Evolutionary conservation across 2,797 vertebrate genomes (phyloP).

Genomic region (Philypnodon macrostomus): DNA sequence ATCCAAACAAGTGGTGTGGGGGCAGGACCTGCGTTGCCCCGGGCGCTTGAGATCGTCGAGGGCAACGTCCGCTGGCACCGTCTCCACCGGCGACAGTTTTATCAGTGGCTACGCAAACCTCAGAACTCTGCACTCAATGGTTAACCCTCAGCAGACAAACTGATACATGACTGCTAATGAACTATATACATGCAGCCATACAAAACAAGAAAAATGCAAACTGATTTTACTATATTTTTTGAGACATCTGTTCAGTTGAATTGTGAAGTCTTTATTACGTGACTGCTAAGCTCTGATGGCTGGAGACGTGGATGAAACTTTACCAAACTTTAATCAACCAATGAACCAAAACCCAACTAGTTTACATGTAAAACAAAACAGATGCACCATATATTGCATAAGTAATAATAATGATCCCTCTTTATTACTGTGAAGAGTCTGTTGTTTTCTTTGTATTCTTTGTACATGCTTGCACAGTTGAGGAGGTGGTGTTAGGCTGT

Average conservation of each 20-base stretch:
- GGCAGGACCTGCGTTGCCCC: constrained; percentile 83
- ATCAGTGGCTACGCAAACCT: constrained; percentile 88
- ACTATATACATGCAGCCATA: constrained; percentile 41
- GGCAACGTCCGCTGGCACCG: constrained; percentile 92
- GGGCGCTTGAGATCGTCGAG: constrained; percentile 91
- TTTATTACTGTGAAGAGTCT: too few relatives aligned
- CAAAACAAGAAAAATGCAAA: constrained; percentile 13
- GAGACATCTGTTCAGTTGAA: constrained; percentile 30
- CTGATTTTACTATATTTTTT: constrained; percentile 26
- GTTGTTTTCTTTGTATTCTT: too few relatives aligned
- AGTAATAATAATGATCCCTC: too few relatives aligned
- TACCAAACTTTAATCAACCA: background rate
- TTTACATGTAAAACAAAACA: constrained; percentile 3
- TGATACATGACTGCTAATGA: constrained; percentile 33
- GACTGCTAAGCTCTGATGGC: constrained; percentile 30
- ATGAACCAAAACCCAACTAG: constrained; percentile 4
- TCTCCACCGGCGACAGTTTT: constrained; percentile 89
- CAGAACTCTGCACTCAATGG: constrained; percentile 38
- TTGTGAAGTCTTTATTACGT: constrained; percentile 18
- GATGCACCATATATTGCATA: too few relatives aligned
- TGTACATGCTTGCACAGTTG: too few relatives aligned
- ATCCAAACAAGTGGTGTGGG: constrained; percentile 84
- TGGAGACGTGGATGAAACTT: background rate
- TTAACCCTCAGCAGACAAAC: constrained; percentile 41
- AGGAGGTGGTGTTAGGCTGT: too few relatives aligned